Base-by-base conservation (phyloP, 2,113 vertebrate genomes). In the Rhinoderma darwinii region DNA sequence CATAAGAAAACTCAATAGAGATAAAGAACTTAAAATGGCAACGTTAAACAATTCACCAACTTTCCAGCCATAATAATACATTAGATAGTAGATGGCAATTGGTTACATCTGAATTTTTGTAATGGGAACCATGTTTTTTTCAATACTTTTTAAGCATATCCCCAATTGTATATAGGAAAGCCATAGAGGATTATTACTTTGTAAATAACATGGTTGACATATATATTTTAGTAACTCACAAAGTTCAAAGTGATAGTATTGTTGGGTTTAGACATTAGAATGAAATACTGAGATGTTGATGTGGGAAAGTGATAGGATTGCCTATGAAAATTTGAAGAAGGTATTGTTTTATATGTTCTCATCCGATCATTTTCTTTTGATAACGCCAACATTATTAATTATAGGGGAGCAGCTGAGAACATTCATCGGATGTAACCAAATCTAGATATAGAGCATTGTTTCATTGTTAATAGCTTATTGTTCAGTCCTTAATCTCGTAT, bases 381-480 rank as follows among this genome's bases (percentile, higher is more conserved):
- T 63, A 63, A n/a, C 18, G 56, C 39, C 81, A 51, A 44, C 25
- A 25, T 68, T 63, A 56, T 80, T 32, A 63, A 39, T 14, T 81
- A 25, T 43, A 70, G 30, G 14, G 32, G 44, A 25, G 41, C 63
- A 39, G 9, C 43, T 35, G 63, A 54, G 43, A 35, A 70, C 63
- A 83, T 70, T 72, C 5, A 72, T 25, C 22, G 22, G 63, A 43
- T 51, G 61, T 70, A 70, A 72, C 63, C 82, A 72, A 35, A 63
- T 11, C 54, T 27, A 63, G 68, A 72, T 41, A 41, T 25, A 72
- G 35, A 37, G 82, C 63, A 72, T 72, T 83, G 82, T 83, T 83
- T 72, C 47, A 72, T 68, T 35, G 30, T 83, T 83, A 83, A 83
- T 72, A n/a, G 39, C 44, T 18, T 12, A 72, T 83, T 83, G 82